Percentiles rank a stretch among this genome's conserved stretches.
Evolutionary conservation across 2,113 vertebrate species (phyloP).

Genomic region (Entelurus aequoreus): DNA sequence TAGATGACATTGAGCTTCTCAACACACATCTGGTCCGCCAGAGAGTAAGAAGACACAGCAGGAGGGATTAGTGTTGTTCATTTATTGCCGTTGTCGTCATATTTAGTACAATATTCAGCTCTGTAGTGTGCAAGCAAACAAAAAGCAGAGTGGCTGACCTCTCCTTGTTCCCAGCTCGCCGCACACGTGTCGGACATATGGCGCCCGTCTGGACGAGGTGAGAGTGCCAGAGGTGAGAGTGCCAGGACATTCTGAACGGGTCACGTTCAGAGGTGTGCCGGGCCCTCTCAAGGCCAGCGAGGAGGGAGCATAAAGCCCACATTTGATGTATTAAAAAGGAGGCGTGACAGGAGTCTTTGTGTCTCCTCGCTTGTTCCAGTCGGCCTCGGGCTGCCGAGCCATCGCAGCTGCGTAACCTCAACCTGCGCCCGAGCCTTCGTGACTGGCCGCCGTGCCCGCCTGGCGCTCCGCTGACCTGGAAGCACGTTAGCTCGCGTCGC

Average conservation of each 20-base stretch:
- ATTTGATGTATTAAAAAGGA: conserved; percentile 9
- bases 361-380: background rate
- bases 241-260: conserved; percentile 42
- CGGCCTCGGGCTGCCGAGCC: conserved; percentile 27
- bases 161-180: conserved; percentile 29
- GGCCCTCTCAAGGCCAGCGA: conserved; percentile 30
- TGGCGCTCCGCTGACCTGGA: conserved; percentile 32
- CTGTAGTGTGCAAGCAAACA: no score
- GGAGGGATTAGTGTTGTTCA: no score
- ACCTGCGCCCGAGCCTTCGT: conserved; percentile 28
- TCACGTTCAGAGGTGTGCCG: conserved; percentile 16
- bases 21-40: no score
- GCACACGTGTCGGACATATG: conserved; percentile 56
- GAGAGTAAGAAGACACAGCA: no score
- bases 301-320: conserved; percentile 9
- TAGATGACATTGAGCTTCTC: no score
- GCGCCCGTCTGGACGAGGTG: conserved; percentile 61
- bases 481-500: conserved; percentile 31
- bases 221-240: conserved; percentile 36
- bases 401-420: conserved; percentile 57
- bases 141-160: conserved; percentile 6
- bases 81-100: no score
- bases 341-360: no score
- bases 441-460: conserved; percentile 22
- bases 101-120: no score